Evolutionary conservation across 1,140 invertebrate genomes (phyloP), one percentile per base, ranked within the genome.

Genomic region (Apis mellifera): DNA sequence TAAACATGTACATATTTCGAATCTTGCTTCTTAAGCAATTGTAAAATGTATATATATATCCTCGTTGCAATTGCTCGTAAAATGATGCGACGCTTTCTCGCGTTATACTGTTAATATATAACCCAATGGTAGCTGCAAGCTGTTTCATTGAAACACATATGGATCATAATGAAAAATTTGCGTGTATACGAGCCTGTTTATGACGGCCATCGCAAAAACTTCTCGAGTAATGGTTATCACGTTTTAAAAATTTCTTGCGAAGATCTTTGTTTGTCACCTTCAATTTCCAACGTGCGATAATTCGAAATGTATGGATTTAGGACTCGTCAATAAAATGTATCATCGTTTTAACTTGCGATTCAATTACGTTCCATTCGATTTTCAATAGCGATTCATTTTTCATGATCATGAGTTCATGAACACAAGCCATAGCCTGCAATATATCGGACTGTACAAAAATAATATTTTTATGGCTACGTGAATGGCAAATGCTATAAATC

Each of bases 401-500:
- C 32, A 32, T 13, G 11, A 32, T n/a, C 26, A 12, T n/a, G 50
- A 54, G 19, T 50, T 19, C 50, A 26, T 32, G 50, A 52, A 52
- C 50, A 12, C 59, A 12, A 11, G n/a, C n/a, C 23, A 11, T 9
- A 15, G 42, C 19, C 8, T 42, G 70, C 19, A 52, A 72, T 23
- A 9, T 15, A 26, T 26, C 54, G 42, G 50, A 23, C 57, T 59
- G 55, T 48, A n/a, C 71, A 74, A 62, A 50, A 76, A 76, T 76
- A 52, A 65, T 76, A 76, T 76, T 65, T 76, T 76, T 76, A 76
- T 54, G 74, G 21, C n/a, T 54, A 21, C 21, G 48, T 50, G 23
- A 52, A 76, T 54, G 60, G 74, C 23, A 19, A 76, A 54, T 52
- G 73, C 60, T 55, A 74, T 74, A 74, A 74, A 74, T 74, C 71